phyloP scores from a whole-genome alignment of 2,888 invertebrate genomes.

The Anoplius nigerrimus region DNA sequence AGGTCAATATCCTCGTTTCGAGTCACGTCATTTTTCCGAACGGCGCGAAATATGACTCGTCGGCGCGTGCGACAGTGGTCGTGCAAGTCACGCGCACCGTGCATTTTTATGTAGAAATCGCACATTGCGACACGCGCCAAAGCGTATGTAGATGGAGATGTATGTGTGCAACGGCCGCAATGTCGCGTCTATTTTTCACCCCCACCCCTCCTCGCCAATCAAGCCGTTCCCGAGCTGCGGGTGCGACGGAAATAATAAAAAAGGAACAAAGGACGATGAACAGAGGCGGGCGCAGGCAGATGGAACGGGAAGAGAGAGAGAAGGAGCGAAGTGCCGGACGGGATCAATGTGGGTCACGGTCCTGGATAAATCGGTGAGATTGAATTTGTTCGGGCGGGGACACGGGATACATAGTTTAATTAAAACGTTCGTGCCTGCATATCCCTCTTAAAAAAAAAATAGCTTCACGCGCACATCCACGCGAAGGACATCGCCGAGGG shows the following conservation, averaged over 20 bases:
- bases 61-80: not conserved
- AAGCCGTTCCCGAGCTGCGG: not conserved
- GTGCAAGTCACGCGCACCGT: not conserved
- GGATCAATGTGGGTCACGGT: conserved; percentile 49
- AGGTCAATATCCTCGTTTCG: conserved; percentile 7
- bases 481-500: not conserved
- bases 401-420: conserved; percentile 52
- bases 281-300: not conserved
- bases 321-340: not conserved
- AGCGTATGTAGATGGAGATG: too few relatives aligned
- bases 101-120: too few relatives aligned
- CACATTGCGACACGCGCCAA: too few relatives aligned
- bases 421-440: conserved; percentile 40
- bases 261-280: conserved; percentile 17
- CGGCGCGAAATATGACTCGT: conserved; percentile 8
- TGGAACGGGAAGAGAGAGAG: not conserved
- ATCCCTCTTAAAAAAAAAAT: conserved; percentile 6
- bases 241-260: conserved; percentile 34
- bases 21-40: conserved; percentile 7
- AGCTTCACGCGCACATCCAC: not conserved
- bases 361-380: conserved; percentile 51
- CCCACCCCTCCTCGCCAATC: conserved; percentile 10
- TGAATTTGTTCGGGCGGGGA: conserved; percentile 46
- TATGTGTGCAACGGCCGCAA: too few relatives aligned
- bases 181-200: conserved; percentile 11